These are phyloP conservation scores for Orthosia gothica DNA, from an alignment of 2,888 invertebrate species.

Conservation along the genomic window DNA sequence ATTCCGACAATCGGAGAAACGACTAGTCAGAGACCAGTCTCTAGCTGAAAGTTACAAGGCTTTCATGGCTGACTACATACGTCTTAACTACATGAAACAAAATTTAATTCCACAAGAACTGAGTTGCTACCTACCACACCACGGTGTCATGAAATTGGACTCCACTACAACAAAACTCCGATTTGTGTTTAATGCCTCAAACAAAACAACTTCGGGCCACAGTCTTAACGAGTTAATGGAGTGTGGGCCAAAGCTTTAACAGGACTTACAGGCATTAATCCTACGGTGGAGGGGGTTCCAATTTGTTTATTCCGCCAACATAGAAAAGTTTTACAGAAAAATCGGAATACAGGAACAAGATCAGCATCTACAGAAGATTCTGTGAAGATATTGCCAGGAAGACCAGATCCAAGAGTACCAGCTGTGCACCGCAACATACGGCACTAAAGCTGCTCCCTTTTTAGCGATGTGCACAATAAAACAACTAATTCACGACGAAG, in stretches of 20 bases:
- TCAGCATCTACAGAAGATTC: constrained; percentile 10
- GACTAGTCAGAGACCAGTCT: neutral
- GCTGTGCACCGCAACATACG: neutral
- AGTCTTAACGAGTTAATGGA: too few relatives aligned
- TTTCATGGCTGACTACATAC: neutral
- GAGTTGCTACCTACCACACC: too few relatives aligned
- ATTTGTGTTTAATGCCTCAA: too few relatives aligned
- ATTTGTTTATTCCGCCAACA: neutral
- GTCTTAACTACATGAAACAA: constrained; percentile 3
- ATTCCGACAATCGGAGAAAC: neutral
- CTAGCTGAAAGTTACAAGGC: neutral
- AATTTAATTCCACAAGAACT: neutral
- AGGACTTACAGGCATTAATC: too few relatives aligned
- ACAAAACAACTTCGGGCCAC: too few relatives aligned
- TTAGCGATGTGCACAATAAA: too few relatives aligned
- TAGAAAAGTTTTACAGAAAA: constrained; percentile 17
- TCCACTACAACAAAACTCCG: too few relatives aligned
- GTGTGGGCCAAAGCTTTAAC: too few relatives aligned
- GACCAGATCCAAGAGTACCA: neutral
- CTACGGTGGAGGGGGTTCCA: too few relatives aligned
- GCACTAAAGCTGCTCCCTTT: too few relatives aligned
- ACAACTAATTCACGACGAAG: neutral
- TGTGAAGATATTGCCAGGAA: constrained; percentile 1
- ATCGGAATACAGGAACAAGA: neutral
- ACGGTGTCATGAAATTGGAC: too few relatives aligned